These are phyloP conservation scores for Chymomyza caudatula DNA, from an alignment of 2,888 invertebrate species.

Conservation along the genomic window DNA sequence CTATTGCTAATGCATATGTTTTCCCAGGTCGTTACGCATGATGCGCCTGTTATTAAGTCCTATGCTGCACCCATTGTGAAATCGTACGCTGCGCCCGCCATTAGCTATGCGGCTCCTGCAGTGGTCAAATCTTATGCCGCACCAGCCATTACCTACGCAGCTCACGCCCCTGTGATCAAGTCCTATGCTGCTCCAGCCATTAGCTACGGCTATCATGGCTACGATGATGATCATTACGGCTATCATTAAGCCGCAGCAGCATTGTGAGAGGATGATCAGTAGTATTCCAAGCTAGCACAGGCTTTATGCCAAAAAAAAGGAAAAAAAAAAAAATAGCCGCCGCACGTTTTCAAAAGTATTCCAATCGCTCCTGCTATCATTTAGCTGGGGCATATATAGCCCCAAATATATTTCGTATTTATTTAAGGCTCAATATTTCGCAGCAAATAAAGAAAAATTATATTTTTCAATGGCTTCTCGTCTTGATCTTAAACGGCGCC, in stretches of 20 bases:
- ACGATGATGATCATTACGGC: constrained; percentile 53
- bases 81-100: constrained; percentile 48
- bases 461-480: constrained; percentile 55
- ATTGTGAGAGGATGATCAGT: constrained; percentile 2
- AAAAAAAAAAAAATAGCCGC: constrained; percentile 28
- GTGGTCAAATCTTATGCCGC: constrained; percentile 45
- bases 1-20: neutral
- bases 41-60: constrained; percentile 62
- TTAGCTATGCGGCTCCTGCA: constrained; percentile 33
- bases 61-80: constrained; percentile 48
- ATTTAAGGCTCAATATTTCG: constrained; percentile 52
- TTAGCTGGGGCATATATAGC: neutral
- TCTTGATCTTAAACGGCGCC: neutral
- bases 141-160: constrained; percentile 63
- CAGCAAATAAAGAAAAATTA: constrained; percentile 65
- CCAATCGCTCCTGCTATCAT: constrained; percentile 16
- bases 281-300: constrained; percentile 5
- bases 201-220: constrained; percentile 47
- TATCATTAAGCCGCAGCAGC: constrained; percentile 50
- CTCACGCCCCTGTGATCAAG: constrained; percentile 42
- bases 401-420: constrained; percentile 51
- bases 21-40: constrained; percentile 65
- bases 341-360: constrained; percentile 48
- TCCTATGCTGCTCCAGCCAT: constrained; percentile 59
- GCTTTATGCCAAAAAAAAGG: constrained; percentile 6